Evolutionary conservation across 2,113 vertebrate species (phyloP), one percentile per base, ranked within the genome.

Genomic region (Neogobius melanostomus): DNA sequence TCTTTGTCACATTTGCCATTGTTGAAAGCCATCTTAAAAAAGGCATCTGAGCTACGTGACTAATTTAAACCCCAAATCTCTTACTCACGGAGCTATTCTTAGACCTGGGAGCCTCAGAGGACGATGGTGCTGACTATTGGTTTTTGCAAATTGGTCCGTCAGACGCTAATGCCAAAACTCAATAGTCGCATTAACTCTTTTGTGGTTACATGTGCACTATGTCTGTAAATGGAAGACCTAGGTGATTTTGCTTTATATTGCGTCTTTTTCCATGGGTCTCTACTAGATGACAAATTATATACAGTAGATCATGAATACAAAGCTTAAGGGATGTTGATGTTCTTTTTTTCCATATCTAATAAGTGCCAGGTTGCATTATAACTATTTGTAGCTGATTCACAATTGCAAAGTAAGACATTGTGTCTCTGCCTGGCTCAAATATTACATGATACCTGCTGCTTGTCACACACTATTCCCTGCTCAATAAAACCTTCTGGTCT

Each of bases 401-500:
- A 11, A 56, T 68, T 77, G 66, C 72, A 72, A 71, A 72, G 63
- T 28, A 17, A 28, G 0, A 48, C 46, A 72, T 68, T 74, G 70
- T 74, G 68, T 36, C 28, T 66, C 62, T 64, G 56, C 71, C 71
- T 45, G 57, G 66, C 56, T 77, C 28, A 12, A 2, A 68, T 66
- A 71, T 70, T 76, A 69, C 68, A 68, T 10, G 16, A 70, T 66
- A 49, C 16, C 49, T 7, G n/a, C 49, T 8, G n/a, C 61, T 68
- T 61, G 56, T 77, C 74, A 6, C 74, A 80, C 57, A 64, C 49
- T 49, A 71, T 48, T 74, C 79, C 69, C 66, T 43, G 72, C 68
- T 82, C 66, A 77, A 84, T 78, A 78, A 75, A 76, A 16, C 36
- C 51, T 36, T 36, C 28, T 43, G 48, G 42, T 72, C 60, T 46